A percentile compares a stretch with the other conserved stretches of the same genome.
These are phyloP conservation scores for Pemphredon lugubris DNA, from an alignment of 2,888 invertebrate genomes.

Conservation along the genomic window DNA sequence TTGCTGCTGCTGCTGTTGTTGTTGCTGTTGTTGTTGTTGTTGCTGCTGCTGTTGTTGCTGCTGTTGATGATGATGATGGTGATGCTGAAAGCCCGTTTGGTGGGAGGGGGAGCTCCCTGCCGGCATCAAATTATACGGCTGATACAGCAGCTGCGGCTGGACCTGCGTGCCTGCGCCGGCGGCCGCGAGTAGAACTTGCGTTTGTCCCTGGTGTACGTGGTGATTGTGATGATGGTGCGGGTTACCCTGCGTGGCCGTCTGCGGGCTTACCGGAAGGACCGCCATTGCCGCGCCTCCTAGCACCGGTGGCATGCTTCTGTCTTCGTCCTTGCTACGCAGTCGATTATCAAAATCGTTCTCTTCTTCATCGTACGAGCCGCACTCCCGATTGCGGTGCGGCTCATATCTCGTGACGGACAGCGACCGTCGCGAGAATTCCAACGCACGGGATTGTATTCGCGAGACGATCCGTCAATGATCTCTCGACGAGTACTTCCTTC, in stretches of 20 bases:
- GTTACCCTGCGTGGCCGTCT: conserved; percentile 79
- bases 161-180: conserved; percentile 59
- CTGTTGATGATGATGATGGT: conserved; percentile 60
- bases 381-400: conserved; percentile 40
- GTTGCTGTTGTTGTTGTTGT: conserved; percentile 42
- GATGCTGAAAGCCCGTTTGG: conserved; percentile 69
- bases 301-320: conserved; percentile 79
- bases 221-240: conserved; percentile 72
- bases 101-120: conserved; percentile 69
- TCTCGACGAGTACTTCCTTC: too few relatives aligned
- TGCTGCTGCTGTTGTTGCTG: conserved; percentile 56
- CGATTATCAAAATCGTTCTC: conserved; percentile 41
- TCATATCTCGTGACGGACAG: conserved; percentile 59
- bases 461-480: too few relatives aligned
- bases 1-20: conserved; percentile 49
- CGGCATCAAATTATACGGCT: conserved; percentile 79
- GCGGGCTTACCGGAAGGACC: conserved; percentile 81
- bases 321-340: conserved; percentile 33
- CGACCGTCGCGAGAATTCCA: conserved; percentile 31
- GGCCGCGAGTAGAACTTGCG: conserved; percentile 69
- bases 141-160: conserved; percentile 78
- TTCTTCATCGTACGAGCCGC: conserved; percentile 62
- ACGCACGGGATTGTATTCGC: conserved; percentile 34
- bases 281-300: conserved; percentile 81
- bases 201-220: conserved; percentile 71